These are phyloP conservation scores for Mystacornis crossleyi DNA, from an alignment of 2,113 vertebrate species.

Conservation along the genomic window DNA sequence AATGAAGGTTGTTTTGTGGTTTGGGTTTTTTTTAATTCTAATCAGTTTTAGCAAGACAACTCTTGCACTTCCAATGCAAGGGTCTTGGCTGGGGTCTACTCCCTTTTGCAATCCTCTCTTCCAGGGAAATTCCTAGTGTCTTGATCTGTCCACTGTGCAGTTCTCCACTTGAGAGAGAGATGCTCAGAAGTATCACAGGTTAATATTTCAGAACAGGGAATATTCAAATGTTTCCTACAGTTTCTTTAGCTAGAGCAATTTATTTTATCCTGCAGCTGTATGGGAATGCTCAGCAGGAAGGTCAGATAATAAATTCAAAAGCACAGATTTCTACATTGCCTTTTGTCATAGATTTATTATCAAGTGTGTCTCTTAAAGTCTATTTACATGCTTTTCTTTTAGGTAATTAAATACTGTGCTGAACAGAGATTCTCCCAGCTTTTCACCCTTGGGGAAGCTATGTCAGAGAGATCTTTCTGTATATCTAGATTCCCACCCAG, in stretches of 20 bases:
- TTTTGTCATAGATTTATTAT: constrained; percentile 63
- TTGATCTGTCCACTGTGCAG: not conserved
- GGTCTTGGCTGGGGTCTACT: not conserved
- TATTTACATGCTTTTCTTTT: constrained; percentile 35
- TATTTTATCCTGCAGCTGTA: constrained; percentile 59
- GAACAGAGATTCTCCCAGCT: not conserved
- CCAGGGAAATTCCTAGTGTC: not conserved
- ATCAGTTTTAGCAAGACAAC: not conserved
- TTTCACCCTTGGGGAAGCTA: not conserved
- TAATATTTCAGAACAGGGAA: constrained; percentile 19
- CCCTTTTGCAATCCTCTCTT: not conserved
- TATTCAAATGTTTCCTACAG: constrained; percentile 47
- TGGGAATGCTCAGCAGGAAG: constrained; percentile 52
- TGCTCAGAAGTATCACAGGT: not conserved
- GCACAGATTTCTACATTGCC: constrained; percentile 35
- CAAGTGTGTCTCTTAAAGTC: constrained; percentile 31
- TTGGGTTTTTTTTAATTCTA: not conserved
- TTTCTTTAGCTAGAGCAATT: constrained; percentile 50
- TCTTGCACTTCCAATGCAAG: not conserved
- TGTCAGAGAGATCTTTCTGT: not conserved
- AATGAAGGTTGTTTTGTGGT: not conserved
- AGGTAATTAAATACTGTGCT: constrained; percentile 20
- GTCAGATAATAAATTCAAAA: constrained; percentile 63
- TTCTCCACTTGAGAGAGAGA: not conserved
- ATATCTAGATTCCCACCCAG: not conserved